Conservation (phyloP, 2,888 invertebrate genomes). For the Notodonta dromedarius region DNA sequence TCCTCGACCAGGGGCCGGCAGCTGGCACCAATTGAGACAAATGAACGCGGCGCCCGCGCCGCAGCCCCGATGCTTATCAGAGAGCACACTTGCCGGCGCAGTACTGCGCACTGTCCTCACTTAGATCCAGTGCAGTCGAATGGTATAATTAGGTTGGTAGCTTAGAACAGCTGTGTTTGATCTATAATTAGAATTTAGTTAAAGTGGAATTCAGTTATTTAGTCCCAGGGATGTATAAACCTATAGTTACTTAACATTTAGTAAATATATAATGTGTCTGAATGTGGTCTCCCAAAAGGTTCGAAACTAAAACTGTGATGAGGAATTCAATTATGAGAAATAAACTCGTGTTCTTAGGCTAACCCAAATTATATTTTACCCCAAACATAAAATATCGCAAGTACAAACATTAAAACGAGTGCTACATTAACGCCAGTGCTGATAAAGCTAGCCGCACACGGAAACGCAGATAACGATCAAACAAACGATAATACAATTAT, state of each 20-base stretch:
- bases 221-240: no score
- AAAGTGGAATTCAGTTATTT: not conserved
- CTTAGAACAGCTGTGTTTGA: not conserved
- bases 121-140: slow-evolving; percentile 5
- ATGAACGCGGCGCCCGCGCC: slow-evolving; percentile 78
- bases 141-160: slow-evolving; percentile 4
- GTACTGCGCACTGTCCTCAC: slow-evolving; percentile 17
- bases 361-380: not conserved
- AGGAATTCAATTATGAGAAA: no score
- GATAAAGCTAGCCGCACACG: slow-evolving; percentile 23
- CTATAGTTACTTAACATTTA: no score
- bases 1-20: slow-evolving; percentile 48
- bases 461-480: slow-evolving; percentile 32
- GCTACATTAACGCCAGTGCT: slow-evolving; percentile 9
- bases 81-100: slow-evolving; percentile 26
- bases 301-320: no score
- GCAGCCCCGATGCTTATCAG: slow-evolving; percentile 32
- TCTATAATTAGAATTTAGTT: slow-evolving; percentile 2
- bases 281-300: no score
- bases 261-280: no score
- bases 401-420: slow-evolving; percentile 4
- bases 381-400: slow-evolving; percentile 10
- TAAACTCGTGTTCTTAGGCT: no score
- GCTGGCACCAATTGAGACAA: slow-evolving; percentile 74
- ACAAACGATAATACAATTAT: slow-evolving; percentile 27